These are phyloP conservation scores for Plotosus lineatus DNA, from an alignment of 2,113 vertebrate genomes.

Conservation along the genomic window DNA sequence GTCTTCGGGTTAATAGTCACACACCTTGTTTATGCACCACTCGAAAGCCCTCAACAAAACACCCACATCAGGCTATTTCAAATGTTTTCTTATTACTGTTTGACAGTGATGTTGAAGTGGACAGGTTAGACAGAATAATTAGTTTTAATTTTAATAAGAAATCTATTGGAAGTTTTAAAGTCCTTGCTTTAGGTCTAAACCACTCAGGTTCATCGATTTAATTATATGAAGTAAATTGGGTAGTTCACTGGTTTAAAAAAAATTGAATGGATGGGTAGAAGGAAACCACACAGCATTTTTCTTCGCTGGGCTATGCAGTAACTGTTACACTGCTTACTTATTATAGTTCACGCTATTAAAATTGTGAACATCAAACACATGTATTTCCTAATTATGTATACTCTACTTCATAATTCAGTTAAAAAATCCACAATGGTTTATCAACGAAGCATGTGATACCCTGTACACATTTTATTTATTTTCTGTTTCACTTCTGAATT, in stretches of 20 bases:
- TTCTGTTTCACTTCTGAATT: slow-evolving; percentile 19
- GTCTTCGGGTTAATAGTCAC: too few species aligned
- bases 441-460: not conserved
- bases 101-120: not conserved
- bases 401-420: not conserved
- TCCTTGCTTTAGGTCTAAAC: not conserved
- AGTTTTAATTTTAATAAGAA: not conserved
- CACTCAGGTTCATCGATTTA: slow-evolving; percentile 47
- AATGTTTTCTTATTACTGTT: not conserved
- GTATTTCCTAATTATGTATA: not conserved
- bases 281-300: slow-evolving; percentile 51
- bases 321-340: not conserved
- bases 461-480: slow-evolving; percentile 18
- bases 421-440: not conserved
- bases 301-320: slow-evolving; percentile 26
- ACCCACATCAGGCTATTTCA: not conserved
- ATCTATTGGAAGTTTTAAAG: not conserved
- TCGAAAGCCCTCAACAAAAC: too few species aligned
- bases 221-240: slow-evolving; percentile 49
- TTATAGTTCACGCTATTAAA: too few species aligned
- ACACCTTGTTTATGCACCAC: too few species aligned
- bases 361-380: not conserved
- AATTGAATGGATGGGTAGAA: slow-evolving; percentile 31
- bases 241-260: slow-evolving; percentile 47
- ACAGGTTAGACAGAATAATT: not conserved